Conservation (phyloP, 1,140 invertebrate species). For the Trachymyrmex cornetzi region DNA sequence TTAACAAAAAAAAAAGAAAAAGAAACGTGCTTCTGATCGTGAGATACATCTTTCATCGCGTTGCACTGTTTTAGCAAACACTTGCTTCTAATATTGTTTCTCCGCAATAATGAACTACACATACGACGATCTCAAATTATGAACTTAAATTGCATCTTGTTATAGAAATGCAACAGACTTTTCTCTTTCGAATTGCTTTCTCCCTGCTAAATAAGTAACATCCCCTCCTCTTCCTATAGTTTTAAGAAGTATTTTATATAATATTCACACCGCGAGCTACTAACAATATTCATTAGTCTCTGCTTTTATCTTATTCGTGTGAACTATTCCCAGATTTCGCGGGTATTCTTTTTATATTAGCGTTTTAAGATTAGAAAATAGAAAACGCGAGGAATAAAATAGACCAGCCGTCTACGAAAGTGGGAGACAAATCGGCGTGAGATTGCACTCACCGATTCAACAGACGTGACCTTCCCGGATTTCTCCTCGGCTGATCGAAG, state of each 20-base stretch:
- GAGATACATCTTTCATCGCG: slow-evolving; percentile 14
- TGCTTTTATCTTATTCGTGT: neutral
- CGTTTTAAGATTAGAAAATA: slow-evolving; percentile 34
- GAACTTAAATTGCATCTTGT: slow-evolving; percentile 29
- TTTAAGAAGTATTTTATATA: slow-evolving; percentile 3
- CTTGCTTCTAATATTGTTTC: slow-evolving; percentile 2
- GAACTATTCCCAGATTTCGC: slow-evolving; percentile 1
- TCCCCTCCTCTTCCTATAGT: neutral
- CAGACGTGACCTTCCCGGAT: slow-evolving; percentile 61
- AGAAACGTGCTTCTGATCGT: neutral
- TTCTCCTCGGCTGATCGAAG: slow-evolving; percentile 47
- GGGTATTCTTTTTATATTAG: neutral
- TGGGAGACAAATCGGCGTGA: slow-evolving; percentile 39
- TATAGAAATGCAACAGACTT: slow-evolving; percentile 3
- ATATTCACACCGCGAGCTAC: neutral
- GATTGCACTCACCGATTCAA: slow-evolving; percentile 66
- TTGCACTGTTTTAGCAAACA: slow-evolving; percentile 25
- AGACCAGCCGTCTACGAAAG: slow-evolving; percentile 15
- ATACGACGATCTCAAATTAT: neutral
- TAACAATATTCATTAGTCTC: neutral
- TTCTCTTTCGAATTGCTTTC: slow-evolving; percentile 23
- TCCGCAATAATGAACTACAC: slow-evolving; percentile 17
- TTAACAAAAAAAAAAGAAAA: slow-evolving; percentile 8
- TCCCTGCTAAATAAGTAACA: neutral
- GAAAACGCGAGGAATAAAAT: slow-evolving; percentile 28